phyloP scores from a whole-genome alignment of 2,113 vertebrate species.

The Monopterus albus region DNA sequence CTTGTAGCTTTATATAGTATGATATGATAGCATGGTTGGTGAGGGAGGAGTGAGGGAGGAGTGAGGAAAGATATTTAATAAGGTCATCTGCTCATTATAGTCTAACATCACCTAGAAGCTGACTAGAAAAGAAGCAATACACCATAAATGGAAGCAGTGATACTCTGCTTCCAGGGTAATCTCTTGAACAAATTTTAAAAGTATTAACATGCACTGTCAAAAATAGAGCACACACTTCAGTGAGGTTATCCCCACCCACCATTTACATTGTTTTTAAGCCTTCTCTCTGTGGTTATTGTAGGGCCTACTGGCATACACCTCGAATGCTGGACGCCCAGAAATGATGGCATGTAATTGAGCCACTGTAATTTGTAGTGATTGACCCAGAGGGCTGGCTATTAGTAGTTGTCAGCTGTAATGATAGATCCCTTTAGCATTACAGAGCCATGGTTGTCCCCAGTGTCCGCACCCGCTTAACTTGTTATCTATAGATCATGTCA shows the following conservation, averaged over 20 bases:
- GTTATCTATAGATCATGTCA: conserved; percentile 99
- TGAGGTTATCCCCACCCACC: neutral
- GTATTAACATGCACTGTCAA: neutral
- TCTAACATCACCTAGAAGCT: too few species aligned
- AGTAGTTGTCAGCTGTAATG: conserved; percentile 97
- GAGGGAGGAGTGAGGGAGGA: too few species aligned
- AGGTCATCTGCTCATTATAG: too few species aligned
- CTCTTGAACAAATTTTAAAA: neutral
- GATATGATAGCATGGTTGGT: too few species aligned
- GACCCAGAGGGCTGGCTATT: conserved; percentile 92
- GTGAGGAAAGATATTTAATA: too few species aligned
- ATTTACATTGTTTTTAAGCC: neutral
- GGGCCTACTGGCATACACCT: conserved; percentile 13
- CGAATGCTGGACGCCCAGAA: conserved; percentile 79
- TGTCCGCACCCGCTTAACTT: conserved; percentile 88
- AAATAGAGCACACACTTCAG: conserved; percentile 8
- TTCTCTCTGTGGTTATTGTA: conserved; percentile 14
- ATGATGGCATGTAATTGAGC: conserved; percentile 94
- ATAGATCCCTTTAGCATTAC: conserved; percentile 96
- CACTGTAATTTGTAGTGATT: conserved; percentile 94
- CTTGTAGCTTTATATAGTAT: too few species aligned
- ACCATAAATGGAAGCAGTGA: neutral
- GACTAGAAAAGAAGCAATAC: neutral
- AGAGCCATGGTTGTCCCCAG: conserved; percentile 88
- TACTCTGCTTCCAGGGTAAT: neutral